A percentile compares a stretch with the other conserved stretches of the same genome.
These are phyloP conservation scores for Poecilia velifera DNA, from an alignment of 2,797 vertebrate species.

Conservation along the genomic window DNA sequence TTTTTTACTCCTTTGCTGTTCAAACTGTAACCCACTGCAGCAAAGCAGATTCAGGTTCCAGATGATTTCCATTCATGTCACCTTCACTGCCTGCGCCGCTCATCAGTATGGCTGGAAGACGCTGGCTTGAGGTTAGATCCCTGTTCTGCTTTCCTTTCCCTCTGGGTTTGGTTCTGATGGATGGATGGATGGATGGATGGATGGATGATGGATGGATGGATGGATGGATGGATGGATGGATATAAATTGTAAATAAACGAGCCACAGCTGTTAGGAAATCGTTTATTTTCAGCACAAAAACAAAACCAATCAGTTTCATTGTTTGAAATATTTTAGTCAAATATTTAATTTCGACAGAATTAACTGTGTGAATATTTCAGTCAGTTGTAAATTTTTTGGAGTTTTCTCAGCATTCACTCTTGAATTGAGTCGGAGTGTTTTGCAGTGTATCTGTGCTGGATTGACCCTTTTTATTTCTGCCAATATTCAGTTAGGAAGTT, in stretches of 20 bases:
- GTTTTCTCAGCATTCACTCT: no score
- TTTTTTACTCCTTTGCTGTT: neutral
- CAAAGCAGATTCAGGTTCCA: neutral
- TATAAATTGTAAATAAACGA: neutral
- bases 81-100: constrained; percentile 18
- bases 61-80: constrained; percentile 16
- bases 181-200: constrained; percentile 21
- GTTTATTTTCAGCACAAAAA: neutral
- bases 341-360: neutral
- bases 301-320: neutral
- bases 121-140: constrained; percentile 60
- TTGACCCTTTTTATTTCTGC: neutral
- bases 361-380: neutral
- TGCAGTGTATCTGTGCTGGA: neutral
- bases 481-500: no score
- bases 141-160: constrained; percentile 8
- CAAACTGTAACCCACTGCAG: neutral
- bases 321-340: no score
- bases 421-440: neutral
- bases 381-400: neutral
- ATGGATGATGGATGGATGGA: neutral
- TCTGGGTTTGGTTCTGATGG: constrained; percentile 53
- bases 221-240: no score
- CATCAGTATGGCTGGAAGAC: constrained; percentile 69
- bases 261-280: neutral